Evolutionary conservation across 2,797 vertebrate species (phyloP).

Genomic region (Pempheris klunzingeri): DNA sequence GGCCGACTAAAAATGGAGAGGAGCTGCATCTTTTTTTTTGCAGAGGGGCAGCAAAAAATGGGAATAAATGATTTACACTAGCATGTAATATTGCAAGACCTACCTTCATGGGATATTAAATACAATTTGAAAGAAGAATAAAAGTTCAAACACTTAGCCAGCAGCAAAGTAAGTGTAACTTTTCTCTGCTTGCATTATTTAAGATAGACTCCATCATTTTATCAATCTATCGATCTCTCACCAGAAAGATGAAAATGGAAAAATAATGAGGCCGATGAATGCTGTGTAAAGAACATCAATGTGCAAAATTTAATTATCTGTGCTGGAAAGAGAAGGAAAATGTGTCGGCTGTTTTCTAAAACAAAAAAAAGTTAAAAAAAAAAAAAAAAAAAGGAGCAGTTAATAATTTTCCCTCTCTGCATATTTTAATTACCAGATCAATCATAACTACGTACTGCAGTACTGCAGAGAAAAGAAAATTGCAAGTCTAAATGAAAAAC

Average conservation of each 20-base stretch:
- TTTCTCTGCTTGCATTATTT: slow-evolving; percentile 88
- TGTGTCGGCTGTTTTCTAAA: slow-evolving; percentile 89
- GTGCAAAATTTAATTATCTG: slow-evolving; percentile 91
- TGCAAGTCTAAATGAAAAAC: slow-evolving; percentile 91
- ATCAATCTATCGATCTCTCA: slow-evolving; percentile 90
- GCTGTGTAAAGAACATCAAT: slow-evolving; percentile 90
- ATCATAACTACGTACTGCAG: slow-evolving; percentile 86
- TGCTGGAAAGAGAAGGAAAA: slow-evolving; percentile 79
- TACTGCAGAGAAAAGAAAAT: slow-evolving; percentile 84
- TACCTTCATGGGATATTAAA: slow-evolving; percentile 82
- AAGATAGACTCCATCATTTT: slow-evolving; percentile 89
- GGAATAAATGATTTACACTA: slow-evolving; percentile 76
- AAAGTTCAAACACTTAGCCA: slow-evolving; percentile 87
- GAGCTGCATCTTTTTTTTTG: slow-evolving; percentile 57
- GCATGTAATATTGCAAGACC: slow-evolving; percentile 61
- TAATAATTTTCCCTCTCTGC: slow-evolving; percentile 89
- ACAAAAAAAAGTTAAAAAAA: slow-evolving; percentile 85
- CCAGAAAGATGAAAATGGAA: slow-evolving; percentile 91
- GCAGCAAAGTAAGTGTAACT: slow-evolving; percentile 86
- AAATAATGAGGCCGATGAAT: slow-evolving; percentile 90
- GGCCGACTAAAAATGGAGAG: slow-evolving; percentile 58
- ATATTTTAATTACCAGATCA: slow-evolving; percentile 93
- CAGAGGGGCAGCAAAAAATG: slow-evolving; percentile 73
- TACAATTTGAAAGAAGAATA: slow-evolving; percentile 83
- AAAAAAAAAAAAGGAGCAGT: slow-evolving; percentile 84